Base-by-base conservation (phyloP, 2,797 vertebrate species). In the Tarsius wallacei region DNA sequence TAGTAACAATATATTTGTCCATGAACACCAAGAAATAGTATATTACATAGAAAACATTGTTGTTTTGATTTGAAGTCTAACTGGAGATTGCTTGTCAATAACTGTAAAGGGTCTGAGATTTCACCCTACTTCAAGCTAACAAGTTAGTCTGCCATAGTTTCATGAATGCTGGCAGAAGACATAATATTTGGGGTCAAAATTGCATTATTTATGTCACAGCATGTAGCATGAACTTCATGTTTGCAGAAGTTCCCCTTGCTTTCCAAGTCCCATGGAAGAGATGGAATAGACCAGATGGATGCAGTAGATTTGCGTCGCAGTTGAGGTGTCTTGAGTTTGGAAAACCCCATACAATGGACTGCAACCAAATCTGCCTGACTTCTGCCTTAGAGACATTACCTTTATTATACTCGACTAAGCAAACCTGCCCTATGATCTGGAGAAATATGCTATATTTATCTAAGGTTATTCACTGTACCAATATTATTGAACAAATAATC, bases 31-130 rank as follows among this genome's bases (percentile, higher is more conserved):
- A 80, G 51, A 91, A 85, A 80, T 36, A 80, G 7, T 49, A 68
- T 33, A 84, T 83, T 42, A 77, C 4, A n/a, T 28, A 16, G 24
- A 42, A 42, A 42, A 42, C 42, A 42, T 42, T 42, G 42, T 42
- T 42, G 42, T 42, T 42, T 57, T 88, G 53, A 42, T 91, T 84
- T 91, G 77, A 88, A 22, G 19, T 85, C 59, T 84, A 89, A 84
- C 15, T 76, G 51, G 61, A 85, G 76, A 81, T 64, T 73, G n/a
- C 24, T 93, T 73, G 49, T 88, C 31, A 82, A 81, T 31, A 82
- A 51, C 11, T 71, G 5, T 82, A 63, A 94, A 89, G 31, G 15
- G 26, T 77, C 47, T 90, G 47, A 53, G 15, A 85, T 89, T 94
- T 86, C 12, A 33, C 0, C 7, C 51, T 86, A 51, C 31, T 70